Evolutionary conservation across 1,140 invertebrate genomes (phyloP).

Genomic region (Harpegnathos saltator): DNA sequence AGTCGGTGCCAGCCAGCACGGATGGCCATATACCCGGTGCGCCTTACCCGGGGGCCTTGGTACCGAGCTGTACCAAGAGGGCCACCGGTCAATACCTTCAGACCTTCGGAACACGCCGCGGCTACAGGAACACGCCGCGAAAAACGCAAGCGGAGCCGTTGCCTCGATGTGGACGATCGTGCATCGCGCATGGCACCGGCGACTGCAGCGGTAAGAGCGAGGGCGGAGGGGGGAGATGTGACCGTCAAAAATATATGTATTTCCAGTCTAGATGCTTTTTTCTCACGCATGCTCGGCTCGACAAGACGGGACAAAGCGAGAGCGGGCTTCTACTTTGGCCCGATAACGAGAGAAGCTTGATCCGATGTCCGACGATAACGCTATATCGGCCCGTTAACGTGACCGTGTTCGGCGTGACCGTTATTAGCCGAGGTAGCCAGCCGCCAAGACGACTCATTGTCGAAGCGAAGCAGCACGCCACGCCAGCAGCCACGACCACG

Average conservation of each 20-base stretch:
- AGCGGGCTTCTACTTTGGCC: too few relatives aligned
- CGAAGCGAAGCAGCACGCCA: neutral
- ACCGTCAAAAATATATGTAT: neutral
- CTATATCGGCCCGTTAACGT: too few relatives aligned
- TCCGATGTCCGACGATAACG: too few relatives aligned
- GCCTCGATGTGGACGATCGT: conserved; percentile 54
- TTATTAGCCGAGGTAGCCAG: neutral
- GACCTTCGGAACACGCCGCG: conserved; percentile 76
- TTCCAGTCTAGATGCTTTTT: neutral
- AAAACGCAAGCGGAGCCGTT: conserved; percentile 66
- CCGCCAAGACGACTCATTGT: conserved; percentile 4
- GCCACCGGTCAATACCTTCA: conserved; percentile 86
- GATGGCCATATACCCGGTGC: conserved; percentile 81
- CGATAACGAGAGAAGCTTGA: too few relatives aligned
- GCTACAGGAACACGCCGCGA: conserved; percentile 62
- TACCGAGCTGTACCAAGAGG: conserved; percentile 85
- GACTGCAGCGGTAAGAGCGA: conserved; percentile 17
- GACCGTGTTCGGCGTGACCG: too few relatives aligned
- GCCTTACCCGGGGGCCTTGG: conserved; percentile 81
- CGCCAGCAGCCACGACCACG: conserved; percentile 4
- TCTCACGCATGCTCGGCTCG: too few relatives aligned
- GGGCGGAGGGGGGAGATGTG: conserved; percentile 10
- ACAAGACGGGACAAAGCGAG: too few relatives aligned
- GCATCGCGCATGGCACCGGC: conserved; percentile 50
- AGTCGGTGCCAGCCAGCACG: conserved; percentile 85